Evolutionary conservation across 2,888 invertebrate genomes (phyloP).

Genomic region (Carcina quercana): DNA sequence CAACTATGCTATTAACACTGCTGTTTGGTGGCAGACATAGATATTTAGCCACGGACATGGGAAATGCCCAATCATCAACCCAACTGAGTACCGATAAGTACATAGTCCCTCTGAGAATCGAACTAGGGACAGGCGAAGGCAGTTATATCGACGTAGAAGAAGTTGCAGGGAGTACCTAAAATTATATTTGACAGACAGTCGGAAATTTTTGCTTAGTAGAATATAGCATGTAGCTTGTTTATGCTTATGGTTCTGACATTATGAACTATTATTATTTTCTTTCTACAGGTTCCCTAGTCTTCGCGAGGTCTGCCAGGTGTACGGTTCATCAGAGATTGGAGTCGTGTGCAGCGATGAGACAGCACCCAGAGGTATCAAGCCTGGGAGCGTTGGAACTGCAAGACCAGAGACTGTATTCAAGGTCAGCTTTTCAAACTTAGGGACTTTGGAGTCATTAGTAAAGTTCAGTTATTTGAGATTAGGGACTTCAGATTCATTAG

Average conservation of each 20-base stretch:
- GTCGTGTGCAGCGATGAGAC: conserved; percentile 13
- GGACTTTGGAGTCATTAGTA: too few species aligned
- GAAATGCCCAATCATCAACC: too few species aligned
- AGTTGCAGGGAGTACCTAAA: too few species aligned
- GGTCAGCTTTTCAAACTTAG: too few species aligned
- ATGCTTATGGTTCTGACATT: background rate
- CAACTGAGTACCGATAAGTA: too few species aligned
- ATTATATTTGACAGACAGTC: background rate
- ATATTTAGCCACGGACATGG: too few species aligned
- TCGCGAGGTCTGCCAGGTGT: conserved; percentile 18
- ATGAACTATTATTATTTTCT: background rate
- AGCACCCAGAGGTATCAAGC: conserved; percentile 10
- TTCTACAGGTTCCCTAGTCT: conserved; percentile 20
- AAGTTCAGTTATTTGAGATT: too few species aligned
- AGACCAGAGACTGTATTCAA: conserved; percentile 18
- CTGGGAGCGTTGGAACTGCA: conserved; percentile 24
- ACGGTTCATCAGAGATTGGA: conserved; percentile 26
- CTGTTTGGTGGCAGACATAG: too few species aligned
- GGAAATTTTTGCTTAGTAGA: background rate
- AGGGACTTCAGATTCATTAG: background rate
- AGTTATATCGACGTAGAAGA: too few species aligned
- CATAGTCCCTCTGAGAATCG: too few species aligned
- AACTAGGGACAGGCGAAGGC: too few species aligned
- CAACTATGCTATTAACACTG: too few species aligned
- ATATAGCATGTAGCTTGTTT: background rate